Percentiles rank a stretch among this genome's conserved stretches.
Evolutionary conservation across 2,113 vertebrate species (phyloP).

Genomic region (Elgaria multicarinata): DNA sequence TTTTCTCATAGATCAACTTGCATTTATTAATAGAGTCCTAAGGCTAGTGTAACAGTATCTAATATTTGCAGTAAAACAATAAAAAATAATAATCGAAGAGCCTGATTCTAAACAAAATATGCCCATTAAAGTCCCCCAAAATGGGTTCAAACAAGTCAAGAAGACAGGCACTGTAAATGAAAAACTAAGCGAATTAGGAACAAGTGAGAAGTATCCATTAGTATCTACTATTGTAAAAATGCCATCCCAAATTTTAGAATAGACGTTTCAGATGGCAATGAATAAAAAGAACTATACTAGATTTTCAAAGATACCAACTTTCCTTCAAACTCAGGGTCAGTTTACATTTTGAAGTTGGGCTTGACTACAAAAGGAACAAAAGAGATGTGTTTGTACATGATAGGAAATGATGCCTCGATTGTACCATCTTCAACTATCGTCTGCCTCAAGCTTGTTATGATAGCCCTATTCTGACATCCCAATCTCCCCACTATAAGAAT

Average conservation of each 20-base stretch:
- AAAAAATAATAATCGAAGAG: not conserved
- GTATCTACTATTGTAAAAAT: not conserved
- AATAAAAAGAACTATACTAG: not conserved
- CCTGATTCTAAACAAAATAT: not conserved
- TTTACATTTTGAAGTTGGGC: not conserved
- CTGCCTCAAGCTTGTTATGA: not conserved
- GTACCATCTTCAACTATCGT: not conserved
- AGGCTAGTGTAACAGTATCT: not conserved
- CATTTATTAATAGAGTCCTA: not conserved
- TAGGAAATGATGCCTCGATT: not conserved
- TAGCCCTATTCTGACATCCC: no score
- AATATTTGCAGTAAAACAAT: not conserved
- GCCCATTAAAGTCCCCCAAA: not conserved
- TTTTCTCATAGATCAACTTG: not conserved
- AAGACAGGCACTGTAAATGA: not conserved
- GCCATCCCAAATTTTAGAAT: not conserved
- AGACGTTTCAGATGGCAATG: not conserved
- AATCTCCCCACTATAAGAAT: no score
- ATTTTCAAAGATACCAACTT: not conserved
- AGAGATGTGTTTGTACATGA: not conserved
- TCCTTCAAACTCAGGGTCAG: constrained; percentile 21
- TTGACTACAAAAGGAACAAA: not conserved
- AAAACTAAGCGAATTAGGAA: not conserved
- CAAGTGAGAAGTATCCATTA: constrained; percentile 4
- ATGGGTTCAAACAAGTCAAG: not conserved